Percentiles rank a stretch among this genome's conserved stretches.
These are phyloP conservation scores for Talpa occidentalis DNA, from an alignment of 2,113 vertebrate genomes.

Conservation along the genomic window DNA sequence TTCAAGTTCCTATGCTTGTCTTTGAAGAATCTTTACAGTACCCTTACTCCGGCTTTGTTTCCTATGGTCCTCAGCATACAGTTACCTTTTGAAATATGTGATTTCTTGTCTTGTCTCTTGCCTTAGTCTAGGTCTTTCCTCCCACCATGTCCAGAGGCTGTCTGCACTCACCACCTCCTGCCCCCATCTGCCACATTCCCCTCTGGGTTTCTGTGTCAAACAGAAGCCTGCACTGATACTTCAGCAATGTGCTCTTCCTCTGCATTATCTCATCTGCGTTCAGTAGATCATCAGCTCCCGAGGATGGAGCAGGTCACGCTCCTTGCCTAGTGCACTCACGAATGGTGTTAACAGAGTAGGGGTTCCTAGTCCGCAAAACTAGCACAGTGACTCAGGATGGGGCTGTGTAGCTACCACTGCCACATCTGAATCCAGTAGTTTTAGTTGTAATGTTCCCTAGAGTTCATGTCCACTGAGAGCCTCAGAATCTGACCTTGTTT, in stretches of 20 bases:
- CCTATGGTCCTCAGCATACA: rapidly evolving
- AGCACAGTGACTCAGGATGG: not conserved
- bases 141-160: not conserved
- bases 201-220: not conserved
- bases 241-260: not conserved
- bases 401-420: not conserved
- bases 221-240: not conserved
- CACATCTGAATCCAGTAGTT: not conserved
- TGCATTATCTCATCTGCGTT: not conserved
- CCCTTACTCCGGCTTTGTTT: not conserved
- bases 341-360: rapidly evolving
- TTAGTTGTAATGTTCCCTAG: not conserved
- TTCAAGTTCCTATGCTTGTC: not conserved
- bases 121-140: not conserved
- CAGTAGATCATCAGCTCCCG: not conserved
- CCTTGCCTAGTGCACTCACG: rapidly evolving
- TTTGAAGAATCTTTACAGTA: not conserved
- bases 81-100: no score
- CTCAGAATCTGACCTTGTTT: not conserved
- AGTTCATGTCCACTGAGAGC: not conserved
- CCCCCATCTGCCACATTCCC: rapidly evolving
- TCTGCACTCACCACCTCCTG: not conserved
- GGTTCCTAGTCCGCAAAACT: rapidly evolving
- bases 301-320: not conserved
- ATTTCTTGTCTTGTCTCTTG: not conserved